These are phyloP conservation scores for Geotrypetes seraphini DNA, from an alignment of 2,797 vertebrate genomes.

Conservation along the genomic window DNA sequence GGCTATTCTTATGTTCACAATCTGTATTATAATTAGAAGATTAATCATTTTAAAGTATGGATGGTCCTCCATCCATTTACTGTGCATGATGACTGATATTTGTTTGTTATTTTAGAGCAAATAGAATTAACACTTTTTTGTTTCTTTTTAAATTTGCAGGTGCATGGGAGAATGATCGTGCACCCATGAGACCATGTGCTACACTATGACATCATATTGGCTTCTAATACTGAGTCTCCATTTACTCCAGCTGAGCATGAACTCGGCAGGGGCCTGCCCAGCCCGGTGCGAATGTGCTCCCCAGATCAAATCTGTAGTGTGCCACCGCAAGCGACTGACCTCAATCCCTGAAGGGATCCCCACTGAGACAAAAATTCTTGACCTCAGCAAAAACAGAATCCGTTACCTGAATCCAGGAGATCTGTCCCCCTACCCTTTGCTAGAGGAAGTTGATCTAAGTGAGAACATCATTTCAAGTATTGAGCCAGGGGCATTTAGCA, in stretches of 20 bases:
- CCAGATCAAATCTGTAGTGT: constrained; percentile 68
- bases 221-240: constrained; percentile 57
- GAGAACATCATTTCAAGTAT: constrained; percentile 86
- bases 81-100: too few species aligned
- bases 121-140: too few species aligned
- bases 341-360: constrained; percentile 83
- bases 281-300: constrained; percentile 79
- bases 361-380: constrained; percentile 73
- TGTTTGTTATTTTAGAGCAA: too few species aligned
- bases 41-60: too few species aligned
- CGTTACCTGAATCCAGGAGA: constrained; percentile 87
- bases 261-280: constrained; percentile 66
- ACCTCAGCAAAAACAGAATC: constrained; percentile 85
- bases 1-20: too few species aligned
- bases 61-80: too few species aligned
- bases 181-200: constrained; percentile 56
- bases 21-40: too few species aligned
- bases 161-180: constrained; percentile 56
- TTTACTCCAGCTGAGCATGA: constrained; percentile 45
- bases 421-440: constrained; percentile 62
- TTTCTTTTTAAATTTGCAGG: constrained; percentile 45
- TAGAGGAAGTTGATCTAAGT: constrained; percentile 89
- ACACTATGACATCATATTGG: constrained; percentile 53
- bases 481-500: constrained; percentile 85
- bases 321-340: constrained; percentile 74